Conservation (phyloP, 2,797 vertebrate genomes). For the Phrynocephalus forsythii region DNA sequence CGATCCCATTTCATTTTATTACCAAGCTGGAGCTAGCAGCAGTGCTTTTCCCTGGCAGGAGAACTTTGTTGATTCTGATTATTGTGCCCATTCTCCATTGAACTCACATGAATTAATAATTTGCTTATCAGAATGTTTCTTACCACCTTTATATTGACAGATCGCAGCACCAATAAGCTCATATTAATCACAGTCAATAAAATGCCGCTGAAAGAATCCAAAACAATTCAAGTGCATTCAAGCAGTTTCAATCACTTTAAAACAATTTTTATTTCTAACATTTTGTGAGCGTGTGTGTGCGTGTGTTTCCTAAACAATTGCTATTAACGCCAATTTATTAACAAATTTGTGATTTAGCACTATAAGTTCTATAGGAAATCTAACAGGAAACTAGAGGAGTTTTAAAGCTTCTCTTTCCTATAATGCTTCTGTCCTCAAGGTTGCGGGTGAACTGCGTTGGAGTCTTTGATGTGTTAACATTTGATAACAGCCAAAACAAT, state of each 20-base stretch:
- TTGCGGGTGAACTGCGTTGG: slow-evolving; percentile 94
- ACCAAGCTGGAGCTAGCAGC: too few relatives aligned
- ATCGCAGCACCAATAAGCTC: too few relatives aligned
- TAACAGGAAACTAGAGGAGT: background rate
- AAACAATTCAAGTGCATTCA: too few relatives aligned
- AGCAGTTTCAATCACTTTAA: too few relatives aligned
- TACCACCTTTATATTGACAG: too few relatives aligned
- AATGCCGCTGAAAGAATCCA: too few relatives aligned
- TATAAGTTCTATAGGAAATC: background rate
- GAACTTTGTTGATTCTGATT: background rate
- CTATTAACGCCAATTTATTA: background rate
- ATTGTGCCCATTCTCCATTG: background rate
- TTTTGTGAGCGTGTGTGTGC: background rate
- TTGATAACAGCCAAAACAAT: slow-evolving; percentile 98
- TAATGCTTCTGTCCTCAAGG: slow-evolving; percentile 73
- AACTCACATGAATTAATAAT: background rate
- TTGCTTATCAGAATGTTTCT: too few relatives aligned
- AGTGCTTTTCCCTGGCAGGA: too few relatives aligned
- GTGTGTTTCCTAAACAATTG: background rate
- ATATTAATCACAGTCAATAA: too few relatives aligned
- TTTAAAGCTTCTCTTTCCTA: slow-evolving; percentile 42
- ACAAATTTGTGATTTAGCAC: background rate
- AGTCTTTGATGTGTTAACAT: slow-evolving; percentile 98
- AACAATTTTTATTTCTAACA: too few relatives aligned
- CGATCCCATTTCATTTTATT: too few relatives aligned